Evolutionary conservation across 2,888 invertebrate species (phyloP), one percentile per base, ranked within the genome.

Genomic region (Cheilosia soror): DNA sequence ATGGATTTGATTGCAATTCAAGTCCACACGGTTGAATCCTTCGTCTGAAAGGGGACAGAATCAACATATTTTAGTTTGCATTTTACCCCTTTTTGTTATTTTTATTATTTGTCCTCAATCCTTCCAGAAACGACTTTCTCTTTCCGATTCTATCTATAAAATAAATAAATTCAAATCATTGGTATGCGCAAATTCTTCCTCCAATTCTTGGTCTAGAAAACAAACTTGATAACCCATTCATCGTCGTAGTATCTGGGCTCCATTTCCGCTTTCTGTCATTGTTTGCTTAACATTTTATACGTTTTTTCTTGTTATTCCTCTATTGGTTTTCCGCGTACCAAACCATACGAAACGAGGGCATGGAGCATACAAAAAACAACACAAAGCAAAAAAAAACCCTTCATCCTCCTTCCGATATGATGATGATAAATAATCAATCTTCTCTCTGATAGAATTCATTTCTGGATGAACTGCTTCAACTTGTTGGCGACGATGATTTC

Each of bases 401-500:
- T 63, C 20, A 42, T 42, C 47, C 53, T 13, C 40, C 27, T 29
- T 66, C 63, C 65, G 66, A 47, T 60, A 40, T 65, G 66, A 57
- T 63, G 53, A 73, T 79, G 51, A 83, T 79, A 84, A 84, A 79
- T 79, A 84, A 84, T 84, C 84, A 84, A 80, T 84, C 84, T 84
- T 76, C 63, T 78, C 81, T 73, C 66, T 88, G 87, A 71, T 87
- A 92, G 92, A 89, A 90, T 85, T 89, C 89, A 88, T 91, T 92
- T 88, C 88, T 92, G 86, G 90, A 90, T 87, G 91, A 92, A 90
- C 90, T 92, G 89, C 89, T 92, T 88, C 90, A 90, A 88, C 89
- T 92, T 88, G 88, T 92, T 87, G 91, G 90, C 88, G 92, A 92
- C 87, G 91, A 92, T 89, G 92, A 92, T 90, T 89, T 90, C 85